These are phyloP conservation scores for Choloepus didactylus DNA, from an alignment of 2,797 vertebrate genomes.

Conservation along the genomic window DNA sequence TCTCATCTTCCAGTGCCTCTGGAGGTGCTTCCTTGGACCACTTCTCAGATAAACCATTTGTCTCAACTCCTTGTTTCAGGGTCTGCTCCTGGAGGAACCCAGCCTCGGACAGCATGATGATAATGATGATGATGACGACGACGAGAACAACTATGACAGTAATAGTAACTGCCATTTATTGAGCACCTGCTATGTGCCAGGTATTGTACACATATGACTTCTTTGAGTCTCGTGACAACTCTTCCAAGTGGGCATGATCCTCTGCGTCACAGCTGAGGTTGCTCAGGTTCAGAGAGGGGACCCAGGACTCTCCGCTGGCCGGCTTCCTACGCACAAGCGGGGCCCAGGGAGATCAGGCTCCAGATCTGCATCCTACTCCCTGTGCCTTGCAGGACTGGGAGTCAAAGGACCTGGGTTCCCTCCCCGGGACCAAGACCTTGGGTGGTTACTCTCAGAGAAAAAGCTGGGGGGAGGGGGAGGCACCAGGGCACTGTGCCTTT, in stretches of 20 bases:
- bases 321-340: neutral
- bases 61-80: conserved; percentile 20
- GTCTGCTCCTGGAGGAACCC: neutral
- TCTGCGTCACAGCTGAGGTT: neutral
- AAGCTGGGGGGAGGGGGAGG: neutral
- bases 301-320: neutral
- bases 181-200: neutral
- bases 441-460: neutral
- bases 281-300: neutral
- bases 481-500: neutral
- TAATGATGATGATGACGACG: neutral
- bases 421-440: neutral
- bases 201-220: neutral
- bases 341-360: neutral
- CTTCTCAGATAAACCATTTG: neutral
- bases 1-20: neutral
- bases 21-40: neutral
- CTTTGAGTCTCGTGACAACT: neutral
- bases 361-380: neutral
- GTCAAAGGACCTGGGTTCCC: neutral
- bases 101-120: neutral
- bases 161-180: neutral
- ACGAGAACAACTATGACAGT: neutral
- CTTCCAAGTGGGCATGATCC: neutral
- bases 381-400: neutral